phyloP scores from a whole-genome alignment of 2,888 invertebrate species.

The Drosophila kanekoi region DNA sequence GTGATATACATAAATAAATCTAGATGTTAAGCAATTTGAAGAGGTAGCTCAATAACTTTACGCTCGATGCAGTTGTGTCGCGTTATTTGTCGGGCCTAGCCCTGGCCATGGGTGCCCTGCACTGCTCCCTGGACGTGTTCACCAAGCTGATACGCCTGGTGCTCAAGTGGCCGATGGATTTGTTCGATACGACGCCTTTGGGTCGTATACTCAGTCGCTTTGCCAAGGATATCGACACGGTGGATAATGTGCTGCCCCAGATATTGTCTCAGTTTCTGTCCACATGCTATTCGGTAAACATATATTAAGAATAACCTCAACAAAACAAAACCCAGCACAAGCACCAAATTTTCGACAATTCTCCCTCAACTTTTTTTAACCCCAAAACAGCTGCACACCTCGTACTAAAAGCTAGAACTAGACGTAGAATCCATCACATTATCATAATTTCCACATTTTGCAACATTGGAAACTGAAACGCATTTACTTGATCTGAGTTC shows the following conservation, averaged over 20 bases:
- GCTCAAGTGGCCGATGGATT: slow-evolving; percentile 89
- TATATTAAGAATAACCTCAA: slow-evolving; percentile 4
- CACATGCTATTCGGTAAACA: slow-evolving; percentile 85
- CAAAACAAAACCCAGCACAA: not conserved
- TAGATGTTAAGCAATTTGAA: slow-evolving; percentile 5
- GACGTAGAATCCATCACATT: not conserved
- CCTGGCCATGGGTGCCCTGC: slow-evolving; percentile 85
- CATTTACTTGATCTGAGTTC: slow-evolving; percentile 70
- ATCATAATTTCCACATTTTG: slow-evolving; percentile 2
- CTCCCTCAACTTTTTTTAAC: not conserved
- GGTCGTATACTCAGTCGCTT: slow-evolving; percentile 91
- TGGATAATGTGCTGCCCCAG: slow-evolving; percentile 87
- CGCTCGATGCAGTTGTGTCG: slow-evolving; percentile 76
- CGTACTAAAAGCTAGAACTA: slow-evolving; percentile 7
- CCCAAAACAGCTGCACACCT: slow-evolving; percentile 9
- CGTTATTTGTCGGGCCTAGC: slow-evolving; percentile 84
- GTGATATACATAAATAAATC: not conserved
- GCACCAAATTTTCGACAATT: slow-evolving; percentile 2
- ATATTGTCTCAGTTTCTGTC: slow-evolving; percentile 83
- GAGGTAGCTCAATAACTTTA: slow-evolving; percentile 37
- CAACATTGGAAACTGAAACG: slow-evolving; percentile 27
- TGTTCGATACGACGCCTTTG: slow-evolving; percentile 92
- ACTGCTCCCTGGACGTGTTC: slow-evolving; percentile 88
- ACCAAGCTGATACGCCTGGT: slow-evolving; percentile 87
- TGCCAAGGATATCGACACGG: slow-evolving; percentile 87